A percentile compares a stretch with the other conserved stretches of the same genome.
Conservation (phyloP, 2,113 vertebrate species). For the Pavo muticus region DNA sequence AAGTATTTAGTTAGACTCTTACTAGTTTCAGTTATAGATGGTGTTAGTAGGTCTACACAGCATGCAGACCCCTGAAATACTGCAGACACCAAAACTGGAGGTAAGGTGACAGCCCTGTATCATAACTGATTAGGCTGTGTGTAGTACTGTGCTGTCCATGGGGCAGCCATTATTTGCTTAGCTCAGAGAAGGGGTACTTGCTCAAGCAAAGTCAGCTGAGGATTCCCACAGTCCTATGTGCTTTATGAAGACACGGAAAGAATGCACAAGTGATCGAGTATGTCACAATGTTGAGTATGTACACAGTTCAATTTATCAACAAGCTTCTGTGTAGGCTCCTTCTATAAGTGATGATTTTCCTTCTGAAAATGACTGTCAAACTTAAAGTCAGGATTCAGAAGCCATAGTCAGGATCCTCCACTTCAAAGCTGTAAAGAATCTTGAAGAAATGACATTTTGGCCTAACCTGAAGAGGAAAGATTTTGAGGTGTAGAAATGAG, state of each 20-base stretch:
- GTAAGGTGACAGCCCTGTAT: neutral
- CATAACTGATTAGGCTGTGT: neutral
- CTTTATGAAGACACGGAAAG: neutral
- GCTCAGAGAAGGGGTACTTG: neutral
- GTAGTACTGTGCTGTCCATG: neutral
- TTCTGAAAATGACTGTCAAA: neutral
- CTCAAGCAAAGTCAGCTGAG: neutral
- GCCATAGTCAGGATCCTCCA: neutral
- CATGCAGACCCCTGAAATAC: neutral
- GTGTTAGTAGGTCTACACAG: neutral
- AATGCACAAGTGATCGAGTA: neutral
- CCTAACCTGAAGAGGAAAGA: neutral
- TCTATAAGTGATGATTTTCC: neutral
- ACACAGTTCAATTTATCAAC: neutral
- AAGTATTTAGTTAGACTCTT: neutral
- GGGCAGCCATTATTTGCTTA: neutral
- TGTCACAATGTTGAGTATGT: neutral
- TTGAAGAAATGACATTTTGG: neutral
- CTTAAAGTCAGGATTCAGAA: neutral
- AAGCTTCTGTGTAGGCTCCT: neutral
- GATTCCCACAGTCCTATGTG: neutral
- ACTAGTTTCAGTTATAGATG: neutral
- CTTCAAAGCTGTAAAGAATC: neutral
- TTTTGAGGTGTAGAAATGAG: neutral
- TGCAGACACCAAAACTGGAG: neutral